A percentile compares a stretch with the other conserved stretches of the same genome.
These are phyloP conservation scores for Lepidurus arcticus DNA, from an alignment of 1,140 invertebrate genomes.

Conservation along the genomic window DNA sequence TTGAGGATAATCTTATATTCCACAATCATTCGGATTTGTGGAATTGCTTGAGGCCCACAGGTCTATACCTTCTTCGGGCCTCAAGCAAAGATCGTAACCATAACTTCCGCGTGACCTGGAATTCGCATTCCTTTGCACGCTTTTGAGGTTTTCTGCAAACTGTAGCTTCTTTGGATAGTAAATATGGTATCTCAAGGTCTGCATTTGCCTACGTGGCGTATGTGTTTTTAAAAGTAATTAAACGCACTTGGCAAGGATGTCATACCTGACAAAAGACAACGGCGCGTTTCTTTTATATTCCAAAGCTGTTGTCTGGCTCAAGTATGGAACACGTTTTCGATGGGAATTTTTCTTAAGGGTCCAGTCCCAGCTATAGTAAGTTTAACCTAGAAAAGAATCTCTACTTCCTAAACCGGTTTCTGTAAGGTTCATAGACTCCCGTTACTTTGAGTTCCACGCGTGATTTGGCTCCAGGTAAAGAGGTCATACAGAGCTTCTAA, in stretches of 20 bases:
- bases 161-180: no score
- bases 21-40: not conserved
- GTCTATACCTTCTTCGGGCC: not conserved
- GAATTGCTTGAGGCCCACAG: conserved; percentile 22
- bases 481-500: not conserved
- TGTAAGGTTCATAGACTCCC: not conserved
- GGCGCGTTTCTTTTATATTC: no score
- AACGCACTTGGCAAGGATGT: no score
- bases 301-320: no score
- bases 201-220: no score
- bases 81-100: not conserved
- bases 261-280: no score
- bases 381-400: not conserved
- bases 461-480: not conserved
- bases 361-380: no score
- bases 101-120: not conserved
- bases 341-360: no score
- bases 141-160: not conserved
- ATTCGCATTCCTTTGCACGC: conserved; percentile 19
- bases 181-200: no score
- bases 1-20: not conserved
- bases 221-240: no score
- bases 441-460: not conserved
- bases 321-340: no score
- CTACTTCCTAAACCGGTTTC: not conserved